These are phyloP conservation scores for Dryobates pubescens DNA, from an alignment of 2,797 vertebrate species.

Conservation along the genomic window DNA sequence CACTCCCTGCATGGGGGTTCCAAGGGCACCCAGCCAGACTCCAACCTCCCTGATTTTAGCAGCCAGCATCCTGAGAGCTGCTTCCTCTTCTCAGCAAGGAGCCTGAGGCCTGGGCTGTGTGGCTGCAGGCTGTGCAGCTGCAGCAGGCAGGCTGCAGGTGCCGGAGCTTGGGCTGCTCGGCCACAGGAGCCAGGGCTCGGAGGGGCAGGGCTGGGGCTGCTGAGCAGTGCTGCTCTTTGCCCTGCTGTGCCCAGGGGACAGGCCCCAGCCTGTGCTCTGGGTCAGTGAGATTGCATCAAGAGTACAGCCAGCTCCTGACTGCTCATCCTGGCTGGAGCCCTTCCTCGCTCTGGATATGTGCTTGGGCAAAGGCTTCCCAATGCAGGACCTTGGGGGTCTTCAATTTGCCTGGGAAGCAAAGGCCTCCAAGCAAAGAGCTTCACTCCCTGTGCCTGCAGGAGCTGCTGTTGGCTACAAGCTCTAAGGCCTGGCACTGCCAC, in stretches of 20 bases:
- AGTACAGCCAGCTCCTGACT: slow-evolving; percentile 15
- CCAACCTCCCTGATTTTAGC: neutral
- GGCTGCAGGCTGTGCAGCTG: neutral
- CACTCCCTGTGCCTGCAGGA: neutral
- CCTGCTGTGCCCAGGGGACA: neutral
- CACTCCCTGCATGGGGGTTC: neutral
- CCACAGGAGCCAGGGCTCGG: neutral
- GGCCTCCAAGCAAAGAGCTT: neutral
- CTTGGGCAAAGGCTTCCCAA: neutral
- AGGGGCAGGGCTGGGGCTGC: neutral
- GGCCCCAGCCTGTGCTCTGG: neutral
- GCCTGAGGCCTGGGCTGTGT: neutral
- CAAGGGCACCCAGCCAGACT: neutral
- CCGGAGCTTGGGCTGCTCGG: neutral
- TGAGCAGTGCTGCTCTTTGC: neutral
- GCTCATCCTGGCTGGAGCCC: slow-evolving; percentile 18
- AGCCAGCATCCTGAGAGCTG: too few relatives aligned
- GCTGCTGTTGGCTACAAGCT: neutral
- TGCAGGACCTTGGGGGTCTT: neutral
- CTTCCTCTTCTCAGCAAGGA: neutral
- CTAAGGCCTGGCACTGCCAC: neutral
- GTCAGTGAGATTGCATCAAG: slow-evolving; percentile 44
- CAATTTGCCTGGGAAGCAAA: neutral
- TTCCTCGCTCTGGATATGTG: neutral
- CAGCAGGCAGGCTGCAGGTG: neutral